Evolutionary conservation across 2,113 vertebrate genomes (phyloP), one percentile per base, ranked within the genome.

Genomic region (Prionailurus bengalensis): DNA sequence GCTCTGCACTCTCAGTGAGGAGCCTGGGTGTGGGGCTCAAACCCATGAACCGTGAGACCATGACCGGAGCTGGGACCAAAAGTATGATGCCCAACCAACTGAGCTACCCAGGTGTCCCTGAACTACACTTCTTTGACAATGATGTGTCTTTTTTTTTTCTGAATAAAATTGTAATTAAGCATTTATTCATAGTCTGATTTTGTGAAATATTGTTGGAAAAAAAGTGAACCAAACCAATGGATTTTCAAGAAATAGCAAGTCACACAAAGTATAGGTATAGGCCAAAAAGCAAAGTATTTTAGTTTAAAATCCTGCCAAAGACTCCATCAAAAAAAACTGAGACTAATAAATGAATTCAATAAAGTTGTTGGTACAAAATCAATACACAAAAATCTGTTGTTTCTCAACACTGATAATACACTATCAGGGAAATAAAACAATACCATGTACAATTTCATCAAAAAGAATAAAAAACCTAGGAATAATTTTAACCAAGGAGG

Each of bases 211-310:
- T 80, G 19, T 82, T 92, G 11, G 66, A 55, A 92, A 92, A 87
- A 90, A 13, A 76, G 7, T 78, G 10, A 84, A 88, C 55, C 42
- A 96, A 89, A 70, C 39, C 66, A n/a, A 48, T 61, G 51, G 36
- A 48, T 58, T 78, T 51, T 93, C 48, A 89, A 89, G 79, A 96
- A 89, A 42, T 78, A 79, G 15, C 45, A 91, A 91, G 71, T 84
- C 39, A 78, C 33, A 93, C 48, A 63, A 84, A 17, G 8, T 78
- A 93, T 58, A 89, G 14, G 13, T 51, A 36, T 15, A 83, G 23
- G 45, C 48, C 33, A 33, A 76, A 95, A 91, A 90, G 36, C 4
- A 91, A 65, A 42, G 23, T 65, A 65, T 65, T 65, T 65, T 65
- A 31, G 25, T 65, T 65, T 65, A 65, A 65, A 25, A 63, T 63